These are phyloP conservation scores for Manis pentadactyla DNA, from an alignment of 2,797 vertebrate genomes.

Conservation along the genomic window DNA sequence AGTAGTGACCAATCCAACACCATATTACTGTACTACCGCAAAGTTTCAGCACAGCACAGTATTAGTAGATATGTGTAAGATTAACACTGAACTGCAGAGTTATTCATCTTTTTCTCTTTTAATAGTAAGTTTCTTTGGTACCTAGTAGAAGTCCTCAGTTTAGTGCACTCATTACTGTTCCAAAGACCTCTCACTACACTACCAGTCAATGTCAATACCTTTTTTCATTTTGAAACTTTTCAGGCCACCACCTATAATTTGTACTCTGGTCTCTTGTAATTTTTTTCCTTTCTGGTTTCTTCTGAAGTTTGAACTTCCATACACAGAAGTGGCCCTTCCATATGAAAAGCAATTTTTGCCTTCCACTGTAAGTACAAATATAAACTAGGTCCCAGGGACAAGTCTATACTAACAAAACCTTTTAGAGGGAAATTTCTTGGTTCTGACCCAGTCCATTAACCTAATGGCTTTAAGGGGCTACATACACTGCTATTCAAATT, in stretches of 20 bases:
- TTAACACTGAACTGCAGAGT: not conserved
- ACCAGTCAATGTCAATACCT: not conserved
- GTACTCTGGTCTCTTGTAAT: not conserved
- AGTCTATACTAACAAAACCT: constrained; percentile 35
- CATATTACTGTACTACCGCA: not conserved
- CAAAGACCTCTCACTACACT: not conserved
- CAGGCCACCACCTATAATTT: not conserved
- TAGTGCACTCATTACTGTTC: not conserved
- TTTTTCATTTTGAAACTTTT: constrained; percentile 16
- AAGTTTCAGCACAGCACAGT: not conserved
- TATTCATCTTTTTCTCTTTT: not conserved
- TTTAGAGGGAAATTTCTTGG: not conserved
- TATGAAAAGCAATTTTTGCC: not conserved
- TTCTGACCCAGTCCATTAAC: not conserved
- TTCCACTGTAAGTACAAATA: not conserved
- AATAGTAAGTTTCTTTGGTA: not conserved
- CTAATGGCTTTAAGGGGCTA: not conserved
- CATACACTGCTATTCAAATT: not conserved
- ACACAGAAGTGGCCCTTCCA: not conserved
- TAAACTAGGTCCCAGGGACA: not conserved
- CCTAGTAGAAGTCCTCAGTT: not conserved
- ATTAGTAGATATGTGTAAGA: not conserved
- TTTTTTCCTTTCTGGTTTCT: not conserved
- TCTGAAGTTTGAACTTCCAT: constrained; percentile 35
- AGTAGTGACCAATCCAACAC: not conserved